phyloP scores from a whole-genome alignment of 1,140 invertebrate genomes.

The Xylocopa sonorina region DNA sequence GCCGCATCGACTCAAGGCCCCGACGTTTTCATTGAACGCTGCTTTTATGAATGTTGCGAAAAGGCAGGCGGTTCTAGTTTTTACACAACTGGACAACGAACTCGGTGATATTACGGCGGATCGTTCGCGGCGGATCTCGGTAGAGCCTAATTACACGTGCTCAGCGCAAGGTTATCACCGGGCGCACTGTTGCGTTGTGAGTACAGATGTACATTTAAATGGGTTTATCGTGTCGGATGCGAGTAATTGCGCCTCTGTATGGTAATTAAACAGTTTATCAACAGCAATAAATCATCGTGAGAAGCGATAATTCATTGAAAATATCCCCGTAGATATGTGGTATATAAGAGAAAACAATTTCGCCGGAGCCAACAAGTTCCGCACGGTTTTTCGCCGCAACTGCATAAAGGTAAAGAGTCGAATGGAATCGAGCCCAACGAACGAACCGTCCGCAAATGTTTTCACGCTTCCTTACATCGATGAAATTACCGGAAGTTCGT shows the following conservation, averaged over 20 bases:
- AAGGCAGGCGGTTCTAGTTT: neutral
- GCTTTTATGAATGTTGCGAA: neutral
- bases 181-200: neutral
- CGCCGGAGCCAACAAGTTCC: neutral
- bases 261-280: neutral
- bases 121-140: neutral
- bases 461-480: slow-evolving; percentile 18
- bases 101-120: neutral
- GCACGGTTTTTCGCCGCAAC: too few species aligned
- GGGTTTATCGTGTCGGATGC: neutral
- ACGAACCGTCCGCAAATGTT: neutral
- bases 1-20: neutral
- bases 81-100: neutral
- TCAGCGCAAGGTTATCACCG: neutral
- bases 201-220: neutral
- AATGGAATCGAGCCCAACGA: neutral
- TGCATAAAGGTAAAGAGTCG: neutral
- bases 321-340: too few species aligned
- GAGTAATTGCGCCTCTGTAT: neutral
- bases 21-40: slow-evolving; percentile 23
- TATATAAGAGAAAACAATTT: neutral
- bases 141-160: neutral
- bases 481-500: slow-evolving; percentile 48
- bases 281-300: neutral
- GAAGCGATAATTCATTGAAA: neutral